Conservation (phyloP, 2,797 vertebrate species). For the Limnodromus scolopaceus region DNA sequence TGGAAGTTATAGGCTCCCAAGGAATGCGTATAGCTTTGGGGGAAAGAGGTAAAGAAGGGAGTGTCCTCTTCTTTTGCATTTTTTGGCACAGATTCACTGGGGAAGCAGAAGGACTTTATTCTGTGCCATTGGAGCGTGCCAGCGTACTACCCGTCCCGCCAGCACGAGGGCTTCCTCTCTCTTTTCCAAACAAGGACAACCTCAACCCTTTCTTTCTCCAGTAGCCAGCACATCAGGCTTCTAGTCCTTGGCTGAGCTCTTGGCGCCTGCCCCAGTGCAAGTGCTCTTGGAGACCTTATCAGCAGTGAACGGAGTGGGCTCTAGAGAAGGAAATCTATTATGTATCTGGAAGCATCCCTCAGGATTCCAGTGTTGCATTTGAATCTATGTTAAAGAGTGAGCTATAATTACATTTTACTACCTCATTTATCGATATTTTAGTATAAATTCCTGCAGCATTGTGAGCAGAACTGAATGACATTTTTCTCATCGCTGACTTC, state of each 20-base stretch:
- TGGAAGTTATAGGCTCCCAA: neutral
- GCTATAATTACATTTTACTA: conserved; percentile 39
- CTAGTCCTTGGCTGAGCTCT: neutral
- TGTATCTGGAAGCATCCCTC: neutral
- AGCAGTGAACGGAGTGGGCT: neutral
- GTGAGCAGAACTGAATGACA: neutral
- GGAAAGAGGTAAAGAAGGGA: neutral
- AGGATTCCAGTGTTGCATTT: neutral
- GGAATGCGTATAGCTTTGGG: neutral
- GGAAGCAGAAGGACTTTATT: neutral
- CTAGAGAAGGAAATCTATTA: neutral
- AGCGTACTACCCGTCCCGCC: neutral
- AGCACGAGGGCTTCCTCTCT: neutral
- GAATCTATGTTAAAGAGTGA: conserved; percentile 43
- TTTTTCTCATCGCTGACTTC: neutral
- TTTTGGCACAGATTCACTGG: neutral
- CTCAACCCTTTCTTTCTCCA: neutral
- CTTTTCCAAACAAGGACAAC: neutral
- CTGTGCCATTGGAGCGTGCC: neutral
- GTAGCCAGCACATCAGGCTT: neutral
- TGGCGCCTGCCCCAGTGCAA: neutral
- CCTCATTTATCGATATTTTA: conserved; percentile 19
- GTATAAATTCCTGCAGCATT: neutral
- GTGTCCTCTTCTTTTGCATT: neutral
- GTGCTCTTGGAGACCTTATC: neutral